phyloP scores from a whole-genome alignment of 2,113 vertebrate genomes.

The Mesoclemmys tuberculata region DNA sequence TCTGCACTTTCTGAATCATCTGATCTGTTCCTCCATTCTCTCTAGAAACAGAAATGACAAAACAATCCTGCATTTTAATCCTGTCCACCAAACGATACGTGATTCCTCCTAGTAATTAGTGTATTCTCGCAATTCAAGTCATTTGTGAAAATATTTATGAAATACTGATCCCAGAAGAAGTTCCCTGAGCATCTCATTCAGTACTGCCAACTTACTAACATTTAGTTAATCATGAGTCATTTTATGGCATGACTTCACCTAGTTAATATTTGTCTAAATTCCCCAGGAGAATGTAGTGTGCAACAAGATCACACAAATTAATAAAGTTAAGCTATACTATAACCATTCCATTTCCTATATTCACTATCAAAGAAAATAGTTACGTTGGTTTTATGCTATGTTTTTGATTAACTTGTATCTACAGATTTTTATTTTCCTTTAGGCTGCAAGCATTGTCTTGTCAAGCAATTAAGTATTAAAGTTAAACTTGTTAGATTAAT shows the following conservation, averaged over 20 bases:
- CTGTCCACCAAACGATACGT: neutral
- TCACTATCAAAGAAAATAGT: neutral
- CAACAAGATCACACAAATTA: fast-evolving
- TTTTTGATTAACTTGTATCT: too few relatives aligned
- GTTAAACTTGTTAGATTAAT: neutral
- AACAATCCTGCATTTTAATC: neutral
- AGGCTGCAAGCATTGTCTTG: neutral
- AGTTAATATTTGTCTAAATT: neutral
- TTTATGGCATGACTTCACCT: neutral
- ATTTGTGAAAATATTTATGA: neutral
- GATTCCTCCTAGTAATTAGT: neutral
- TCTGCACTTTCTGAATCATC: neutral
- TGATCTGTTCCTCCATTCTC: neutral
- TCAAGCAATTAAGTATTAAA: neutral
- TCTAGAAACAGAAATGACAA: too few relatives aligned
- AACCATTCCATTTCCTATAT: neutral
- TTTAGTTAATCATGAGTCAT: neutral
- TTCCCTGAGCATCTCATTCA: neutral
- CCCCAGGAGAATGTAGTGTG: neutral
- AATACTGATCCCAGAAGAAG: too few relatives aligned
- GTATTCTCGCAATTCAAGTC: neutral
- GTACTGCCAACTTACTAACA: neutral
- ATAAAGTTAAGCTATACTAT: neutral
- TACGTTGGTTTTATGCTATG: too few relatives aligned
- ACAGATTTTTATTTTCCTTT: too few relatives aligned